Evolutionary conservation across 2,113 vertebrate genomes (phyloP), one percentile per base, ranked within the genome.

Genomic region (Leiothrix lutea): DNA sequence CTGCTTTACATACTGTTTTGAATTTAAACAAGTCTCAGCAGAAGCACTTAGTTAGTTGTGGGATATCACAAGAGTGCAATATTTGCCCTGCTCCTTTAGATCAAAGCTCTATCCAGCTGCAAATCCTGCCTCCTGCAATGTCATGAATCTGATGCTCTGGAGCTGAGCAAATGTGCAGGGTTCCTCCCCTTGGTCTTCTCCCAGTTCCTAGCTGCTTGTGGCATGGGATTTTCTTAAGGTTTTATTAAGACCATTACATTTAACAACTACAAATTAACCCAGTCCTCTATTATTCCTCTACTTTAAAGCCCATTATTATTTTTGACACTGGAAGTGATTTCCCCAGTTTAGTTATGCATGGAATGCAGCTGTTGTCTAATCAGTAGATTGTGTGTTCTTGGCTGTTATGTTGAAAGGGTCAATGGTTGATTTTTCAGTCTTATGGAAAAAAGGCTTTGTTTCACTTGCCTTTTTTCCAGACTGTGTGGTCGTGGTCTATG

Each of bases 1-100:
- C 84, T 92, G 75, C 67, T 97, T 96, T 95, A 92, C 87, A 95
- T 94, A 83, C 45, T 77, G 36, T 85, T 95, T 80, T 88, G 87
- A 95, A 95, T 93, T 94, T 85, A 91, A 95, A 90, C 45, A 94
- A 95, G 90, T 80, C 90, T 69, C 81, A 54, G 50, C 24, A 91
- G 80, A 92, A 92, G 62, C 77, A 80, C 84, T 91, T 94, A 73
- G 40, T 60, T 67, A 61, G 70, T 91, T 91, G 79, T 19, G 62
- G 79, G 85, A 80, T 95, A 86, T 90, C 58, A 44, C 57, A 89
- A 50, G 70, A 79, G 57, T 67, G 61, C 73, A 82, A 75, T 90
- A 85, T 85, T 91, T 95, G 79, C 45, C 50, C 50, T 42, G 44
- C 20, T 95, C 40, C 45, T 75, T 93, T 40, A 90, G 31, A 69